Conservation (phyloP, 2,797 vertebrate genomes). For the Acomys russatus region DNA sequence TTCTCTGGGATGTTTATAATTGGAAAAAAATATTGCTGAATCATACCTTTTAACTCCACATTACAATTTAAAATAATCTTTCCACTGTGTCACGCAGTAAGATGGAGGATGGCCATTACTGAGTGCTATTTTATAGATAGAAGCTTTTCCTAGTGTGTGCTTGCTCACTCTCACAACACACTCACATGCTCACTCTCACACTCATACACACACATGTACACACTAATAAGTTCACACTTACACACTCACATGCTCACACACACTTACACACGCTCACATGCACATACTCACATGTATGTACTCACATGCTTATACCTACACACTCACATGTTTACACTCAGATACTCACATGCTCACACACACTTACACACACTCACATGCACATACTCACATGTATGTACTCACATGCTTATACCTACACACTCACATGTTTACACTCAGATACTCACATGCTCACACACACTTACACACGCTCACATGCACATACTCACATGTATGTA, state of each 20-base stretch:
- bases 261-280: not conserved
- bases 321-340: too few species aligned
- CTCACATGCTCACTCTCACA: not conserved
- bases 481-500: too few species aligned
- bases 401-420: not conserved
- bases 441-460: too few species aligned
- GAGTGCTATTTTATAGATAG: not conserved
- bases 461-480: not conserved
- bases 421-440: not conserved
- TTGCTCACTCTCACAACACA: rapidly evolving
- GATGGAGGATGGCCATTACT: not conserved
- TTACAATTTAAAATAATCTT: not conserved
- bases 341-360: too few species aligned
- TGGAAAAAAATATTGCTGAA: not conserved
- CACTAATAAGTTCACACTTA: not conserved
- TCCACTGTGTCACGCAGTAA: not conserved
- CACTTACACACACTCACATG: too few species aligned
- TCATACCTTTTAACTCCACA: not conserved
- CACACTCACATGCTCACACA: too few species aligned
- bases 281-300: not conserved
- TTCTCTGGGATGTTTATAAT: not conserved
- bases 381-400: too few species aligned
- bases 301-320: too few species aligned
- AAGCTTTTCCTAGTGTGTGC: not conserved
- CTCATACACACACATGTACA: too few species aligned